Base-by-base conservation (phyloP, 1,140 invertebrate genomes). In the Cydia splendana region DNA sequence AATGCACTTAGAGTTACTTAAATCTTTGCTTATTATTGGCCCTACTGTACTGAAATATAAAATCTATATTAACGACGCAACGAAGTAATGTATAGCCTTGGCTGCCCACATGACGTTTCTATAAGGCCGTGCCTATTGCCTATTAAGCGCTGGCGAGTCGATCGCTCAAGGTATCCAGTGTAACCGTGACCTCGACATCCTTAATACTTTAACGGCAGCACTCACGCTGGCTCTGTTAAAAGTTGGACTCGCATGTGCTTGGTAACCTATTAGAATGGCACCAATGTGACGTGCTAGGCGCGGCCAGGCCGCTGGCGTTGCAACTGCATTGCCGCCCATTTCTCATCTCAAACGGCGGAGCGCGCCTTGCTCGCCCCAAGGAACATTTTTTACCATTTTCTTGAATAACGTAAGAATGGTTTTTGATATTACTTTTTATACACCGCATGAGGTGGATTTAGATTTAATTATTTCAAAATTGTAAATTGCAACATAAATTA, bases 331-430 rank as follows among this genome's bases (percentile, higher is more conserved):
- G 85, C 83, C 86, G 87, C 83, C 88, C 89, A 90, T 92, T 92
- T 89, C 87, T 92, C 90, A 92, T 90, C 86, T 88, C 87, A 90
- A 92, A 91, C 86, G 86, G 83, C 85, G 85, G 81, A 84, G 84
- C 81, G 80, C 80, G 81, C 81, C 80, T 81, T 78, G 34, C 34
- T 42, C 57, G 51, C 53, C 15, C 28, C 34, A 34, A 62, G 57
- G 18, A 75, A 75, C 12, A 38, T 34, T 75, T 75, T 75, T 75
- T 65, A 38, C n/a, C 4, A 53, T 75, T 75, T 75, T 45, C n/a
- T 71, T 71, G 67, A 71, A 42, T 71, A 71, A 71, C 30, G 15
- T 45, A 34, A 74, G 67, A 71, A 71, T 38, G 4, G 34, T 71
- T 71, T 71, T 0, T 24, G 67, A 71, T 71, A 18, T 45, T 34